phyloP scores from a whole-genome alignment of 2,888 invertebrate genomes.

The Branchinecta sandiegonensis region DNA sequence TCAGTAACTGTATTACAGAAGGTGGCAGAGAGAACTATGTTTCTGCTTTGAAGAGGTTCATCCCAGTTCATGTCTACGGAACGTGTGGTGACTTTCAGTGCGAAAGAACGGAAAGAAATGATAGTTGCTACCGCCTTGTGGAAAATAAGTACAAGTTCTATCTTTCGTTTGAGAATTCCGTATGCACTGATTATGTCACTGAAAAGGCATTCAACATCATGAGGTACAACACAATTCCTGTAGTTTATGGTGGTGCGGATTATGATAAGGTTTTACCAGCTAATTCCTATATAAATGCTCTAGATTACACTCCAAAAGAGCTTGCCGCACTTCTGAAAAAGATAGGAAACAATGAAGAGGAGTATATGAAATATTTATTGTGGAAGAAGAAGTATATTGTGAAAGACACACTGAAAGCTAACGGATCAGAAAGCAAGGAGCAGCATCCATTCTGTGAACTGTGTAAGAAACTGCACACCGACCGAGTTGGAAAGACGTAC shows the following conservation, averaged over 20 bases:
- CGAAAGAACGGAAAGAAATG: neutral
- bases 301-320: conserved; percentile 19
- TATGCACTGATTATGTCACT: conserved; percentile 23
- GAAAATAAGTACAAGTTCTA: conserved; percentile 23
- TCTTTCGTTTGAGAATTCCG: conserved; percentile 23
- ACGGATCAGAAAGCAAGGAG: neutral
- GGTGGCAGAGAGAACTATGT: conserved; percentile 26
- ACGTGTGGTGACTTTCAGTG: conserved; percentile 17
- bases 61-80: conserved; percentile 26
- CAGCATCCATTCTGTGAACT: conserved; percentile 19
- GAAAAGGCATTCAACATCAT: conserved; percentile 23
- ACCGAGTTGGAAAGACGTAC: neutral
- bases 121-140: conserved; percentile 20
- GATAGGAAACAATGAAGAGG: conserved; percentile 16
- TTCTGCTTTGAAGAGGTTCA: conserved; percentile 23
- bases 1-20: conserved; percentile 26
- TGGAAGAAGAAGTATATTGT: conserved; percentile 21
- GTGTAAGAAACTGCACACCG: conserved; percentile 21
- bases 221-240: conserved; percentile 17
- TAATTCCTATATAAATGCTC: conserved; percentile 23
- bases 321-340: conserved; percentile 20
- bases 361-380: conserved; percentile 22
- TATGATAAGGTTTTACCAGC: conserved; percentile 22
- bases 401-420: neutral
- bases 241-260: conserved; percentile 22